Evolutionary conservation across 2,113 vertebrate species (phyloP).

Genomic region (Pelusios castaneus): DNA sequence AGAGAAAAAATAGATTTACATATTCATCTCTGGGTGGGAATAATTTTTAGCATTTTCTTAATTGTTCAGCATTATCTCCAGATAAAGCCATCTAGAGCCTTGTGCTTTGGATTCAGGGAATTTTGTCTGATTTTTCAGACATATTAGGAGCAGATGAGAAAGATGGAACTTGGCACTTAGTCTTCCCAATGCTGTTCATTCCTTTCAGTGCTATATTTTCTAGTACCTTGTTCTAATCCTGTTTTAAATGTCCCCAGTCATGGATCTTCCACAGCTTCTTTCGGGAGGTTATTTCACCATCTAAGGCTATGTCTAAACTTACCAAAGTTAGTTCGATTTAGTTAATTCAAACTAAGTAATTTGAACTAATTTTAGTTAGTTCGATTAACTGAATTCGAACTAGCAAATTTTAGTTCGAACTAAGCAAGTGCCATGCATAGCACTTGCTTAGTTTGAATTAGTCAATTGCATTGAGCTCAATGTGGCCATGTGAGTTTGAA

Average conservation of each 20-base stretch:
- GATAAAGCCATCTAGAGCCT: not conserved
- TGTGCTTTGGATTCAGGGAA: not conserved
- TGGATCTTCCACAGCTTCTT: not conserved
- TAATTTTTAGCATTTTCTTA: not conserved
- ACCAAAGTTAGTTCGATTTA: too few species aligned
- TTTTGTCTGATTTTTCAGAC: not conserved
- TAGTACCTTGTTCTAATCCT: not conserved
- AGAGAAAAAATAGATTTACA: not conserved
- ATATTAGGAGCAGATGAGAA: not conserved
- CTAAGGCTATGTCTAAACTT: too few species aligned
- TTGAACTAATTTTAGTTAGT: too few species aligned
- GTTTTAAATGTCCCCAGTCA: not conserved
- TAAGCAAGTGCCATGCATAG: too few species aligned
- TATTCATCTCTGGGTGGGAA: not conserved
- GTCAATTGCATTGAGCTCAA: too few species aligned
- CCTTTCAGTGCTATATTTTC: not conserved
- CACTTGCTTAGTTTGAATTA: too few species aligned
- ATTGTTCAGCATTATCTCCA: not conserved
- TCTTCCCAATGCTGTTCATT: not conserved
- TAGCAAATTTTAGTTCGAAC: too few species aligned
- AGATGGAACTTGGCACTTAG: not conserved
- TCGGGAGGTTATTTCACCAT: not conserved
- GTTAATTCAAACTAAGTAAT: too few species aligned
- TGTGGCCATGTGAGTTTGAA: too few species aligned
- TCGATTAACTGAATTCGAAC: too few species aligned